These are phyloP conservation scores for Catocala nupta DNA, from an alignment of 2,888 invertebrate genomes.

Conservation along the genomic window DNA sequence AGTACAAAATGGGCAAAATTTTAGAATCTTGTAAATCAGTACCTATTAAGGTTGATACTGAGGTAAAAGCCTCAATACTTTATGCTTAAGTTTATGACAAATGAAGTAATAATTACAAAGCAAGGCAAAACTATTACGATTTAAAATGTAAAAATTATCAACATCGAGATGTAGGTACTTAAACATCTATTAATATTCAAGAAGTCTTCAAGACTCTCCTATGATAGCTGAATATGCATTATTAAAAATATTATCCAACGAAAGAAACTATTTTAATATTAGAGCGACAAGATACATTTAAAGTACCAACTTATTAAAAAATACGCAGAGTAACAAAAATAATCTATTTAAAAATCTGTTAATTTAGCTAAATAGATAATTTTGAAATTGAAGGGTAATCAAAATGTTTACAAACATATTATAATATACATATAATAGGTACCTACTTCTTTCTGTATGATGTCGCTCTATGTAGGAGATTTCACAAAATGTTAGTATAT, in stretches of 20 bases:
- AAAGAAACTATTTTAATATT: slow-evolving; percentile 23
- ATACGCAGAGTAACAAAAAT: too few relatives aligned
- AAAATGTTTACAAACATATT: neutral
- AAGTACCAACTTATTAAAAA: neutral
- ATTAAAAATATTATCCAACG: slow-evolving; percentile 38
- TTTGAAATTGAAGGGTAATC: too few relatives aligned
- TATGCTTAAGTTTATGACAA: slow-evolving; percentile 27
- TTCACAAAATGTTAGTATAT: slow-evolving; percentile 1
- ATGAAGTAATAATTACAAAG: slow-evolving; percentile 31
- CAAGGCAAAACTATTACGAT: slow-evolving; percentile 41
- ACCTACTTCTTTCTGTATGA: neutral
- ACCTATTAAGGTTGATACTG: slow-evolving; percentile 36
- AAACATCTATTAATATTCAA: slow-evolving; percentile 45
- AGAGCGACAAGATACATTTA: slow-evolving; percentile 35
- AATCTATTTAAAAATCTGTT: too few relatives aligned
- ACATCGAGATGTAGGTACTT: slow-evolving; percentile 48
- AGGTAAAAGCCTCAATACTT: slow-evolving; percentile 29
- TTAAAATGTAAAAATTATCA: slow-evolving; percentile 43
- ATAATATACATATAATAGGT: too few relatives aligned
- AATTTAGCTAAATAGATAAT: too few relatives aligned
- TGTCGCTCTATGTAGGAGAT: slow-evolving; percentile 33
- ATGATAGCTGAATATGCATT: slow-evolving; percentile 45
- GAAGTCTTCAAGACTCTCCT: slow-evolving; percentile 59
- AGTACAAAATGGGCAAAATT: slow-evolving; percentile 48
- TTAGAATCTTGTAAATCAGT: slow-evolving; percentile 53